Conservation (phyloP, 2,888 invertebrate species). For the Hydrotaea cyrtoneurina region DNA sequence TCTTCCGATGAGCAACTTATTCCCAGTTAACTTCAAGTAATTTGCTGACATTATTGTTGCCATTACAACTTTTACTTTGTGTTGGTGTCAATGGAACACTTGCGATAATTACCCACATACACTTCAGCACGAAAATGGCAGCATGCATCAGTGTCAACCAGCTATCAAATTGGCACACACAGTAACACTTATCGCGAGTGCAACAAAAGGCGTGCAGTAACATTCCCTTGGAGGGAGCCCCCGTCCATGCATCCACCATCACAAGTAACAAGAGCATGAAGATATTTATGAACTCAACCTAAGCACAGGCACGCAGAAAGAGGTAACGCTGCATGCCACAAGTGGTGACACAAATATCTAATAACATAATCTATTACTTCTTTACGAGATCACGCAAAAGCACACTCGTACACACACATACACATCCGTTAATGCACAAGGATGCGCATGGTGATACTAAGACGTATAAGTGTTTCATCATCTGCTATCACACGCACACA, state of each 20-base stretch:
- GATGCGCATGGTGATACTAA: neutral
- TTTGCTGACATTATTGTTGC: constrained; percentile 4
- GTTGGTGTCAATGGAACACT: constrained; percentile 10
- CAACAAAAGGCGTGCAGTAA: neutral
- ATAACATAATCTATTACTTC: constrained; percentile 29
- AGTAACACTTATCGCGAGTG: neutral
- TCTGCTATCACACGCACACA: neutral
- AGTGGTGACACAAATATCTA: constrained; percentile 29
- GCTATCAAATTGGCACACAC: neutral
- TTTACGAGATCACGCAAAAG: constrained; percentile 13
- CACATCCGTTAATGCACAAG: too few species aligned
- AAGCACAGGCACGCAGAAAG: too few species aligned
- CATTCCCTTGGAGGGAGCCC: neutral
- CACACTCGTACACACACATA: constrained; percentile 18
- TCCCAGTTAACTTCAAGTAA: neutral
- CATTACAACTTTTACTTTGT: neutral
- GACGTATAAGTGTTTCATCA: constrained; percentile 10
- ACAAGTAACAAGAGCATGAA: too few species aligned
- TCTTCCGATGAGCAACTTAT: too few species aligned
- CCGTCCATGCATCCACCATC: too few species aligned
- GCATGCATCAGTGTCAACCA: neutral
- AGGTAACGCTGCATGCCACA: neutral
- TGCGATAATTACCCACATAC: neutral
- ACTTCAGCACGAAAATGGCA: neutral
- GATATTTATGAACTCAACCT: too few species aligned